Evolutionary conservation across 1,140 invertebrate genomes (phyloP).

Genomic region (Aphelenchoides fujianensis): DNA sequence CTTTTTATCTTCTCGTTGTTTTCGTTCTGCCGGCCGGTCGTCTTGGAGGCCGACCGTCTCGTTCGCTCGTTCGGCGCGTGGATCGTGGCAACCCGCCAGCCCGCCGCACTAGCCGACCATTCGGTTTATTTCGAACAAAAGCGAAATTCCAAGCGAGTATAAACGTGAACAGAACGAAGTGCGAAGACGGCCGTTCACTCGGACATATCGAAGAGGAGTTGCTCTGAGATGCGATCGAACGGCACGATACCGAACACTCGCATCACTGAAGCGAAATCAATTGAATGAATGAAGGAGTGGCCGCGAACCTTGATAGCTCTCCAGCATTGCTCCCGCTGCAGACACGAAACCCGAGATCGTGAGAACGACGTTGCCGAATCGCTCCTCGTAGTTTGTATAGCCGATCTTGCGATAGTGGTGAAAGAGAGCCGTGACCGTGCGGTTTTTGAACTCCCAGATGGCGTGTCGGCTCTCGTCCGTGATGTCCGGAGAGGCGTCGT

Average conservation of each 20-base stretch:
- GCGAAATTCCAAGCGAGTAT: too few relatives aligned
- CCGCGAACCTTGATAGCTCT: slow-evolving; percentile 61
- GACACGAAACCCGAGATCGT: slow-evolving; percentile 59
- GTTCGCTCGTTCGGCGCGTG: too few relatives aligned
- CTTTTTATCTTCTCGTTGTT: too few relatives aligned
- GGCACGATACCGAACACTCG: slow-evolving; percentile 60
- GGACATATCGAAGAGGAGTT: slow-evolving; percentile 49
- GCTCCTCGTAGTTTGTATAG: slow-evolving; percentile 53
- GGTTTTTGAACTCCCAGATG: slow-evolving; percentile 48
- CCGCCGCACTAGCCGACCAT: neutral
- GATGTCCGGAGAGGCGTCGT: slow-evolving; percentile 38
- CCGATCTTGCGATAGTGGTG: slow-evolving; percentile 46
- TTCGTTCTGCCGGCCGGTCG: neutral
- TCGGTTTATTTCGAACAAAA: neutral
- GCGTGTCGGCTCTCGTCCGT: slow-evolving; percentile 41
- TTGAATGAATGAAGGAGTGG: too few relatives aligned
- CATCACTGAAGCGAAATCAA: too few relatives aligned
- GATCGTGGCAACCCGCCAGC: neutral
- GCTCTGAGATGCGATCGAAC: slow-evolving; percentile 57
- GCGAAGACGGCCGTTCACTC: neutral
- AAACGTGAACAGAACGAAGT: too few relatives aligned
- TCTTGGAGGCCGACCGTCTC: neutral
- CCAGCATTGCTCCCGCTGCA: slow-evolving; percentile 57
- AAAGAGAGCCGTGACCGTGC: slow-evolving; percentile 51
- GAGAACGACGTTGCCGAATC: slow-evolving; percentile 58